Base-by-base conservation (phyloP, 2,113 vertebrate genomes). In the Nycticryphes semicollaris region DNA sequence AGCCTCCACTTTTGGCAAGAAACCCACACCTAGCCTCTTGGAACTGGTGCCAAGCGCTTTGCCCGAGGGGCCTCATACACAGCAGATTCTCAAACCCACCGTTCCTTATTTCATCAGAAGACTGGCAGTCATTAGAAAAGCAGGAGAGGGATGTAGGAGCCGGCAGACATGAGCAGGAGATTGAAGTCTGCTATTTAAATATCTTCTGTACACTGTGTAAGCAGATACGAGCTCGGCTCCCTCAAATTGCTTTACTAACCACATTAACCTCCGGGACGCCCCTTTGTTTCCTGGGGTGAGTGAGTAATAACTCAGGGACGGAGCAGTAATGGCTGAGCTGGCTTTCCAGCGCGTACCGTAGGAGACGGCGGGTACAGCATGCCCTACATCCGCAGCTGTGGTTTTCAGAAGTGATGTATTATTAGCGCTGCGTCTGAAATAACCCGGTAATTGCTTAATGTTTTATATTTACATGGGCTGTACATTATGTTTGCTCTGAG, bases 361-460 rank as follows among this genome's bases (percentile, higher is more conserved):
- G 4, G 39, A 81, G n/a, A 51, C 0, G 3, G 47, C 31, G n/a
- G 59, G 59, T 67, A 69, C 57, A 77, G 41, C 33, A 19, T 76
- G 87, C 81, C 87, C 81, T 63, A 48, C 73, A 89, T 30, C 60
- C 59, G 87, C 88, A 77, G 66, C 89, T 50, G 89, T 57, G 76
- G 7, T 51, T 74, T 83, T 50, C 93, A 90, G 87, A 72, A 94
- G 80, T 93, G 68, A 94, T 93, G 50, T 64, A 97, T 95, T 95
- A 60, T 90, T 93, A 96, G 93, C 69, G 3, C 79, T 95, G 96
- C 96, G 88, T 95, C 93, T 48, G 88, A 90, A 96, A 95, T 89
- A 94, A 90, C 84, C 89, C 78, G 39, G 93, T 96, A 96, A 97
- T 97, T 96, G 92, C 96, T 96, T 90, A 94, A 95, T 94, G 96